Conservation (phyloP, 1,140 invertebrate species). For the Lepeophtheirus salmonis region DNA sequence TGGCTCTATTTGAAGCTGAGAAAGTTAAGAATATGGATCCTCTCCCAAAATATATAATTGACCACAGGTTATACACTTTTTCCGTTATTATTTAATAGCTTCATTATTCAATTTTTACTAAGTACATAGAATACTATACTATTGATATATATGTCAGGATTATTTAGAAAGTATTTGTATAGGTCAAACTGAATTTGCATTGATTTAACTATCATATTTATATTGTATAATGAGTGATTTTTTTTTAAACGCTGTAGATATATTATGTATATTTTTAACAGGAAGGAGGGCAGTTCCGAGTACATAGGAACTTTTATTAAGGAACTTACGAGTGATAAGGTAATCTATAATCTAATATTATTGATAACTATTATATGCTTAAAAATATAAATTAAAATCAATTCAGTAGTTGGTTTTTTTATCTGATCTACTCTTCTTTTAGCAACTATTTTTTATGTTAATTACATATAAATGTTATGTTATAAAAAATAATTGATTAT, state of each 20-base stretch:
- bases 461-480: too few species aligned
- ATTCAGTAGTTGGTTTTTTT: too few species aligned
- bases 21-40: background rate
- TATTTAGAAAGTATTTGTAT: too few species aligned
- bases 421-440: too few species aligned
- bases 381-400: background rate
- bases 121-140: conserved; percentile 1
- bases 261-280: conserved; percentile 40
- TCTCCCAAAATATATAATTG: conserved; percentile 15
- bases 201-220: too few species aligned
- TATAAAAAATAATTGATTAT: too few species aligned
- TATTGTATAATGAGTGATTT: too few species aligned
- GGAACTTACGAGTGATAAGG: conserved; percentile 36
- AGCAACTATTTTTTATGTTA: too few species aligned
- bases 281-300: conserved; percentile 49
- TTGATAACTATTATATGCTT: background rate
- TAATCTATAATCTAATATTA: conserved; percentile 18
- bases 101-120: background rate
- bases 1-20: background rate
- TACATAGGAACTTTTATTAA: conserved; percentile 45
- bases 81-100: conserved; percentile 33
- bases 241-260: conserved; percentile 29
- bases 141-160: conserved; percentile 1
- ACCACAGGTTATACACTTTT: conserved; percentile 19
- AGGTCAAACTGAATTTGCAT: too few species aligned